phyloP scores from a whole-genome alignment of 1,140 invertebrate genomes.

The Drosophila ambigua region DNA sequence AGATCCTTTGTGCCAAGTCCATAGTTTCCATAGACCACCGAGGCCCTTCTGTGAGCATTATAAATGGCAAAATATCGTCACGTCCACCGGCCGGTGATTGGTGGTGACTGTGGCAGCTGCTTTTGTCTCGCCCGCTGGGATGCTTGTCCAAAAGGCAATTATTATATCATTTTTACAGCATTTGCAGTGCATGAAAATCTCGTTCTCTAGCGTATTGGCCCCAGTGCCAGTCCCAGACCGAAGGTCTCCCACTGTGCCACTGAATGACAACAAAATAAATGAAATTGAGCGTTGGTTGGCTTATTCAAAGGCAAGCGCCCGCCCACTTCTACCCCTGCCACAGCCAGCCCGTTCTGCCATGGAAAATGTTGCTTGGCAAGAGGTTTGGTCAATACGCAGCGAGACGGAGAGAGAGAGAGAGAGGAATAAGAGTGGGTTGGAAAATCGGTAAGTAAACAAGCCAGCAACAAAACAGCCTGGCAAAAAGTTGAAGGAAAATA shows the following conservation, averaged over 20 bases:
- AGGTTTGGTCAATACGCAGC: background rate
- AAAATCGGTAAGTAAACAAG: constrained; percentile 72
- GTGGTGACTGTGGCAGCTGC: constrained; percentile 23
- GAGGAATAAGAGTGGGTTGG: constrained; percentile 10
- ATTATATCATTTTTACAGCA: constrained; percentile 28
- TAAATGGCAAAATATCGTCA: constrained; percentile 29
- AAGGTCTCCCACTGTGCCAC: constrained; percentile 56
- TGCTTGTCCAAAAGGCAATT: constrained; percentile 22
- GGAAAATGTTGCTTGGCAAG: constrained; percentile 8
- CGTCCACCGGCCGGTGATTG: constrained; percentile 26
- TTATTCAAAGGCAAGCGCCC: constrained; percentile 36
- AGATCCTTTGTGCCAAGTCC: no score
- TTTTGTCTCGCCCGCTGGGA: constrained; percentile 22
- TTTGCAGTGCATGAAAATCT: constrained; percentile 22
- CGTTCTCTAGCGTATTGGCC: no score
- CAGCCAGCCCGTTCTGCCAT: constrained; percentile 2
- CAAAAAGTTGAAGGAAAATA: constrained; percentile 73
- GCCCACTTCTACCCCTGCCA: constrained; percentile 6
- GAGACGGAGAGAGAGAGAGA: background rate
- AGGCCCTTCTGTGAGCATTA: background rate
- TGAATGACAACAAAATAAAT: constrained; percentile 71
- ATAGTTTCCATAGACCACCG: no score
- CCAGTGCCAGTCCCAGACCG: background rate
- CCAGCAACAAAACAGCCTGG: constrained; percentile 25
- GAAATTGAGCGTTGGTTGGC: constrained; percentile 59